Evolutionary conservation across 2,888 invertebrate genomes (phyloP), one percentile per base, ranked within the genome.

Genomic region (Diarsia brunnea): DNA sequence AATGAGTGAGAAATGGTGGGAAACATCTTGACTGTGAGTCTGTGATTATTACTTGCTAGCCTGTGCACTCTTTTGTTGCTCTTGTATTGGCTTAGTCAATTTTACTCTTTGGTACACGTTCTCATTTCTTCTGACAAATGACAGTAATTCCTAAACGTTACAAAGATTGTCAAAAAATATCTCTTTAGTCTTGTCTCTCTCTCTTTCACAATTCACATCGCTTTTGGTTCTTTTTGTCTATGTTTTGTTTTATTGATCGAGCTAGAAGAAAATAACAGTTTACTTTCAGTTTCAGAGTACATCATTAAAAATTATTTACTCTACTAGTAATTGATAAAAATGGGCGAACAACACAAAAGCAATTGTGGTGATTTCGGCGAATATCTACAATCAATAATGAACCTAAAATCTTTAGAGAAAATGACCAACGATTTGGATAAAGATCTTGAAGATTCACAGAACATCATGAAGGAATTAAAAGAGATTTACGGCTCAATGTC

Each of bases 381-480:
- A 14, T 95, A 93, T 79, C 82, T 96, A 19, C 91, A 93, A 72
- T 92, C 94, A 1, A 87, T 93, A 76, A 90, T 93, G n/a, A 93
- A 93, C 82, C 81, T 95, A 67, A 91, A 94, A 78, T 91, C 93
- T 43, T 85, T 96, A 51, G 94, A 95, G 84, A 93, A 90, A 88
- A 93, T 96, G 85, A 95, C 95, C 19, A 90, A 91, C 58, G 90
- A 91, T 75, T 89, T 96, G 79, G 93, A 94, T 79, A 89, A 90
- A 73, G 95, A 96, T 81, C 89, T 96, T 45, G 91, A 90, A 65
- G 94, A 95, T 82, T 95, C 95, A 0, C 95, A 95, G 81, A 90
- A 87, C 60, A 89, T 93, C 49, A 93, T 96, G 95, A 90, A 86
- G 74, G 93, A 95, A 78, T 95, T 96, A 43, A 93, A 92, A 84